A percentile compares a stretch with the other conserved stretches of the same genome.
These are phyloP conservation scores for Sebastes itinus DNA, from an alignment of 2,797 vertebrate species.

Conservation along the genomic window DNA sequence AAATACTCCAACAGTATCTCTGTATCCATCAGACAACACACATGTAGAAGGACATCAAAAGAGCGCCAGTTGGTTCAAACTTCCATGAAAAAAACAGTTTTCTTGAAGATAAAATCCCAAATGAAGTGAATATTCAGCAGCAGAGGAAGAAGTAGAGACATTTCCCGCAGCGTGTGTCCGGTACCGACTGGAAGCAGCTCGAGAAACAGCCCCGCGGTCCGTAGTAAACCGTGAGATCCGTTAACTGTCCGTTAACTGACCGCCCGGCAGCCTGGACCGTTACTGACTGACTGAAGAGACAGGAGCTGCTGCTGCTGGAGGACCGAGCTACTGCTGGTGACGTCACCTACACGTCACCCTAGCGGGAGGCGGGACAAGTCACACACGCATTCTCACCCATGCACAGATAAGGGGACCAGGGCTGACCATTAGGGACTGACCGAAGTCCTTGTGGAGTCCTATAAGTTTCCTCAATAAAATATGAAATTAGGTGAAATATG, in stretches of 20 bases:
- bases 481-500: neutral
- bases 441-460: neutral
- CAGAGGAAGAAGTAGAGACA: neutral
- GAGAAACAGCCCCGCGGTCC: neutral
- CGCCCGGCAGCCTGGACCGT: neutral
- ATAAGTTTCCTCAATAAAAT: neutral
- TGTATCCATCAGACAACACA: neutral
- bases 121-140: neutral
- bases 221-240: neutral
- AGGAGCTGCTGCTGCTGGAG: neutral
- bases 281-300: conserved; percentile 4
- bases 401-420: no score
- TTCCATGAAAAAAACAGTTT: neutral
- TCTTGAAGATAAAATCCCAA: conserved; percentile 16
- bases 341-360: conserved; percentile 42
- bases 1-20: neutral
- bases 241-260: neutral
- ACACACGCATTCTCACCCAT: neutral
- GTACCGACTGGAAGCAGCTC: neutral
- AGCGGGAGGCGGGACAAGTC: conserved; percentile 16
- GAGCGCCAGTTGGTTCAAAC: conserved; percentile 10
- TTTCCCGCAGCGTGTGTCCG: neutral
- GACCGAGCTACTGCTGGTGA: conserved; percentile 17
- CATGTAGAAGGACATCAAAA: neutral
- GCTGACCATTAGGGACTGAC: neutral